Conservation (phyloP, 2,888 invertebrate genomes). For the Druceiella hillmani region DNA sequence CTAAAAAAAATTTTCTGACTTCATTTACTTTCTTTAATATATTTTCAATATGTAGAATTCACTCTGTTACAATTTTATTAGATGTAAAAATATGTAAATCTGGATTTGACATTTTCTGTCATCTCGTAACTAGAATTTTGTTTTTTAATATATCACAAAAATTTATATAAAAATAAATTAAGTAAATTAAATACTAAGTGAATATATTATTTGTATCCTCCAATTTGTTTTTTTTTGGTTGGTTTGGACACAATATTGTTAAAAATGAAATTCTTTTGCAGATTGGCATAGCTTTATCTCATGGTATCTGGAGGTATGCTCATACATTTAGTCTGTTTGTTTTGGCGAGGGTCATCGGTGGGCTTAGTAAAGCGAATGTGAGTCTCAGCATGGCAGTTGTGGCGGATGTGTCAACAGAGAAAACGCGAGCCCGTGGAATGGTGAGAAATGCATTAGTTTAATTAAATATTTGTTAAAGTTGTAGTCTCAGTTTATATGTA, state of each 20-base stretch:
- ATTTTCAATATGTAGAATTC: too few species aligned
- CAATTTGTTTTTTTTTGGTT: too few species aligned
- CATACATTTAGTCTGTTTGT: constrained; percentile 87
- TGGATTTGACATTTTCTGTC: too few species aligned
- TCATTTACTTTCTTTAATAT: too few species aligned
- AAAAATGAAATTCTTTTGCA: constrained; percentile 51
- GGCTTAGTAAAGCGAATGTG: constrained; percentile 95
- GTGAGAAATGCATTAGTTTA: constrained; percentile 43
- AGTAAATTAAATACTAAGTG: too few species aligned
- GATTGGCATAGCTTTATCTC: constrained; percentile 81
- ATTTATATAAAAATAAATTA: too few species aligned
- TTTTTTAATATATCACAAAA: too few species aligned
- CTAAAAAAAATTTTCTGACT: too few species aligned
- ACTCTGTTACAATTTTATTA: too few species aligned
- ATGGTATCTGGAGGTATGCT: constrained; percentile 85
- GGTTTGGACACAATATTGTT: background rate
- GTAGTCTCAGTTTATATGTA: background rate
- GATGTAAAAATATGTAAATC: too few species aligned
- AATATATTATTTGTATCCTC: too few species aligned
- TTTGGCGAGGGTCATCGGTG: constrained; percentile 86
- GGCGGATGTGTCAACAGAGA: constrained; percentile 80
- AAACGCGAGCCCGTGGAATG: constrained; percentile 91
- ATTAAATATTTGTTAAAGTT: background rate
- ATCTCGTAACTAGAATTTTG: too few species aligned
- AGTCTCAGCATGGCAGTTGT: constrained; percentile 93